Evolutionary conservation across 2,888 invertebrate species (phyloP).

Genomic region (Trichacis sp.): DNA sequence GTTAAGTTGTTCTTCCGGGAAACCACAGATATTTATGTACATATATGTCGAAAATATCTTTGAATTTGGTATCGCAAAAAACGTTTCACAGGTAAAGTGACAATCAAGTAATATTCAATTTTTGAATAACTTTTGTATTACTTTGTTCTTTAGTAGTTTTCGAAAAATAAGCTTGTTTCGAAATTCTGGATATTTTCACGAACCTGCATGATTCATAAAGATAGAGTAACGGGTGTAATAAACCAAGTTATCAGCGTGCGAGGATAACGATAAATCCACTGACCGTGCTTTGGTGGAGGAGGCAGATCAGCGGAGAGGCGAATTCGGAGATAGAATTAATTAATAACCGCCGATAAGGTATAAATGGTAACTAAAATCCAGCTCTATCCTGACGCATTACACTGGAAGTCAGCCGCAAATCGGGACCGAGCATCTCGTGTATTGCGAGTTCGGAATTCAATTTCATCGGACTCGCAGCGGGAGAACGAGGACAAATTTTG

Average conservation of each 20-base stretch:
- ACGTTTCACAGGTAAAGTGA: too few relatives aligned
- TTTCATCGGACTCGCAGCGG: conserved; percentile 42
- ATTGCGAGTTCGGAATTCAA: conserved; percentile 42
- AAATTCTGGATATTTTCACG: too few relatives aligned
- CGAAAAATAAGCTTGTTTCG: too few relatives aligned
- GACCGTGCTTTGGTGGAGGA: conserved; percentile 26
- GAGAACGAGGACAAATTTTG: conserved; percentile 46
- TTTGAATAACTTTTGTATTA: too few relatives aligned
- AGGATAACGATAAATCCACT: conserved; percentile 31
- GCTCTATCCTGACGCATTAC: conserved; percentile 39
- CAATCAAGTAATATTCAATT: too few relatives aligned
- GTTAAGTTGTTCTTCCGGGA: too few relatives aligned
- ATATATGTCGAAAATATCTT: too few relatives aligned
- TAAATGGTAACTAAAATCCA: conserved; percentile 32
- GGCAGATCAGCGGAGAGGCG: conserved; percentile 19
- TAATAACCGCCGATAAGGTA: conserved; percentile 46
- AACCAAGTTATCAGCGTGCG: conserved; percentile 14
- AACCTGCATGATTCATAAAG: too few relatives aligned
- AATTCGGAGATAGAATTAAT: conserved; percentile 48
- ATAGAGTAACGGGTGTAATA: conserved; percentile 4
- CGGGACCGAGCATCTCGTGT: conserved; percentile 31
- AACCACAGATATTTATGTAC: too few relatives aligned
- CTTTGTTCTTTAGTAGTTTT: too few relatives aligned
- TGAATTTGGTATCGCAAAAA: too few relatives aligned
- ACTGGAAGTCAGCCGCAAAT: conserved; percentile 32